These are phyloP conservation scores for Pelagia noctiluca DNA, from an alignment of 30 jellyfish, hydroid and myxozoan species.

Conservation along the genomic window DNA sequence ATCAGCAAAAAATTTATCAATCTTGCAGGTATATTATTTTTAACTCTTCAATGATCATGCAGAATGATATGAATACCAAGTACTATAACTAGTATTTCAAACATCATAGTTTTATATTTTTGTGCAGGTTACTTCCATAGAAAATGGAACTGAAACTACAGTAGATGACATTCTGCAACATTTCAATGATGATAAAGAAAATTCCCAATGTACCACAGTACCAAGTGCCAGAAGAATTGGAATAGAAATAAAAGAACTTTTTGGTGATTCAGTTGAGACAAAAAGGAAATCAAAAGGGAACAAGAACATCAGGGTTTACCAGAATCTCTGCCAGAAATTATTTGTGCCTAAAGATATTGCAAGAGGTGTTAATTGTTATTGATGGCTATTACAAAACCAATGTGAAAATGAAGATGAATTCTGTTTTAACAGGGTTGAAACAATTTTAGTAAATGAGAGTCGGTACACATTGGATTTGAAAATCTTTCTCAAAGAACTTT, in stretches of 20 bases:
- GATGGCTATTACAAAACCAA: constrained; percentile 3
- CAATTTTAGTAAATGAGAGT: constrained; percentile 1
- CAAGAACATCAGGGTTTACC: not conserved
- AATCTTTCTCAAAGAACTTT: not conserved
- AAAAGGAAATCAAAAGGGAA: constrained; percentile 2
- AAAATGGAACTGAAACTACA: constrained; percentile 2
- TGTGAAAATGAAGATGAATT: constrained; percentile 1
- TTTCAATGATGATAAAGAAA: not conserved
- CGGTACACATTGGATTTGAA: constrained; percentile 5
- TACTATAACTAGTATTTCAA: not conserved
- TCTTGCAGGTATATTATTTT: not conserved
- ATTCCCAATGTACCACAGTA: constrained; percentile 5
- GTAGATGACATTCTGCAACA: constrained; percentile 5
- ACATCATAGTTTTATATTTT: not conserved
- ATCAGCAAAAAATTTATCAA: not conserved
- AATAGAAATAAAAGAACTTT: not conserved
- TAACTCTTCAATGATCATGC: constrained; percentile 1
- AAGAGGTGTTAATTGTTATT: not conserved
- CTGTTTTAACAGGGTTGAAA: constrained; percentile 3
- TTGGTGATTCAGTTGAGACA: constrained; percentile 5
- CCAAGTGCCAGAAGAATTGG: constrained; percentile 8
- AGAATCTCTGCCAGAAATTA: constrained; percentile 3
- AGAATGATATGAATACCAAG: not conserved
- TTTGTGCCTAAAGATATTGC: constrained; percentile 1
- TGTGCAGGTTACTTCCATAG: constrained; percentile 6